These are phyloP conservation scores for Saguinus midas DNA, from an alignment of 2,113 vertebrate species.

Conservation along the genomic window DNA sequence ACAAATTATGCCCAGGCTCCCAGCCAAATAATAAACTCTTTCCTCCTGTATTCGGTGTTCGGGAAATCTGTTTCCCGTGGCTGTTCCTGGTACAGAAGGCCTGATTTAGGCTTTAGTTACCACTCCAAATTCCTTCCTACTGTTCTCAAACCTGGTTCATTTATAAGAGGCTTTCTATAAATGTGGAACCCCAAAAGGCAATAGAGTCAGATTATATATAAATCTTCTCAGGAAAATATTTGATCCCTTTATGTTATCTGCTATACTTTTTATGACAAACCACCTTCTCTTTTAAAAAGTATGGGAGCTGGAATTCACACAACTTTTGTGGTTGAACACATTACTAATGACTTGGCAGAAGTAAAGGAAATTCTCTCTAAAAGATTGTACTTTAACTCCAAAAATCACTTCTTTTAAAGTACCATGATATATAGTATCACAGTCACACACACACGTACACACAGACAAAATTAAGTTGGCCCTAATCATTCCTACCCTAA, in stretches of 20 bases:
- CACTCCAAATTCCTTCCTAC: background rate
- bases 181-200: background rate
- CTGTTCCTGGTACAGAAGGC: background rate
- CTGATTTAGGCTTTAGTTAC: background rate
- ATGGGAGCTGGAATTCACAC: background rate
- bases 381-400: background rate
- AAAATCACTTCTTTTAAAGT: background rate
- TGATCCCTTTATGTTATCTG: background rate
- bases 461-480: background rate
- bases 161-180: background rate
- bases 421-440: background rate
- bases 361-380: background rate
- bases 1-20: no score
- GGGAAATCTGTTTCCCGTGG: no score
- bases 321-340: background rate
- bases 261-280: background rate
- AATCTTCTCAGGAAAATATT: background rate
- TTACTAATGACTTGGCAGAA: slow-evolving; percentile 7
- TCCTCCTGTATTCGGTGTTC: no score
- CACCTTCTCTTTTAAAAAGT: background rate
- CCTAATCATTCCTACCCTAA: no score
- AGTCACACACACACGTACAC: background rate
- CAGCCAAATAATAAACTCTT: no score
- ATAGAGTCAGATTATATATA: background rate
- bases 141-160: background rate